A percentile compares a stretch with the other conserved stretches of the same genome.
These are phyloP conservation scores for Blastobasis lacticolella DNA, from an alignment of 2,888 invertebrate genomes.

Conservation along the genomic window DNA sequence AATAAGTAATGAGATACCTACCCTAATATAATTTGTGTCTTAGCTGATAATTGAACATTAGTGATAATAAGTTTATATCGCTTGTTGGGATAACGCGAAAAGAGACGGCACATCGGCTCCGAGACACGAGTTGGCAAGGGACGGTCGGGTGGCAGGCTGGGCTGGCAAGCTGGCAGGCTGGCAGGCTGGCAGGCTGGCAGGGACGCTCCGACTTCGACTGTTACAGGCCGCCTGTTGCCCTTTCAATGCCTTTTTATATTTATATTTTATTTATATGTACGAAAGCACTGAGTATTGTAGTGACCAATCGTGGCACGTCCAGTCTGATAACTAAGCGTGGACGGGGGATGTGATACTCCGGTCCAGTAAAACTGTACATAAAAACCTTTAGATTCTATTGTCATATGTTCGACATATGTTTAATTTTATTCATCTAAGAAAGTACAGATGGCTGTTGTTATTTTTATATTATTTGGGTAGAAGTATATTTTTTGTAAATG, in stretches of 20 bases:
- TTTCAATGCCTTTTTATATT: constrained; percentile 35
- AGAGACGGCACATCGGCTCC: constrained; percentile 29
- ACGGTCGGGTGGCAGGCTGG: constrained; percentile 17
- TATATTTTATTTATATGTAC: constrained; percentile 24
- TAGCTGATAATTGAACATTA: constrained; percentile 68
- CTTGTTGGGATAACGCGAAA: constrained; percentile 37
- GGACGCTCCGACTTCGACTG: constrained; percentile 28
- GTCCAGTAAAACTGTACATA: constrained; percentile 66
- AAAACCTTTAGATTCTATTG: constrained; percentile 68
- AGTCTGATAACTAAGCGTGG: constrained; percentile 46
- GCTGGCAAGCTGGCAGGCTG: constrained; percentile 5
- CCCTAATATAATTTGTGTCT: constrained; percentile 69
- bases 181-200: background rate
- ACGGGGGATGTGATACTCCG: constrained; percentile 36
- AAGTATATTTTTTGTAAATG: constrained; percentile 74
- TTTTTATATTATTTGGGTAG: constrained; percentile 75
- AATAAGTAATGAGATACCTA: constrained; percentile 63
- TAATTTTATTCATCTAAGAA: constrained; percentile 74
- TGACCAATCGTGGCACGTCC: constrained; percentile 63
- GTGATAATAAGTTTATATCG: constrained; percentile 68
- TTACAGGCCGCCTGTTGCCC: constrained; percentile 30
- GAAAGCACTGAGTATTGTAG: constrained; percentile 48
- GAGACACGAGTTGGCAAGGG: constrained; percentile 16
- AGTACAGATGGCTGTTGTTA: constrained; percentile 75
- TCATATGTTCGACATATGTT: constrained; percentile 74